Base-by-base conservation (phyloP, 2,113 vertebrate species). In the Oreochromis niloticus region DNA sequence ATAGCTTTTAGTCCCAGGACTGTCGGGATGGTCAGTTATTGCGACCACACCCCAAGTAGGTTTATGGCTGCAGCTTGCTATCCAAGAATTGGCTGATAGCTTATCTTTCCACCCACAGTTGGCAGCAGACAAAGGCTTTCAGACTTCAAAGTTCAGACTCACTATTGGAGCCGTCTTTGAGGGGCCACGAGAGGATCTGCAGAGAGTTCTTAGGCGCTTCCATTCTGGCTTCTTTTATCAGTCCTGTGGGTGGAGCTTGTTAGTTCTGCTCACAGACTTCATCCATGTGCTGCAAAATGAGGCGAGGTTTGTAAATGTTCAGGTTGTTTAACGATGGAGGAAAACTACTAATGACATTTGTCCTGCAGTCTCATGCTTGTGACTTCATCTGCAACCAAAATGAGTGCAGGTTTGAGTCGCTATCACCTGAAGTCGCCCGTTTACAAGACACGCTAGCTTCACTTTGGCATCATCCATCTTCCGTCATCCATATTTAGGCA, bases 131-230 rank as follows among this genome's bases (percentile, higher is more conserved):
- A 0, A 68, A 68, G 12, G n/a, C 36, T 14, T 71, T 24, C n/a
- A 41, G n/a, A n/a, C 66, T 71, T 71, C 66, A 71, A 71, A 43
- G 66, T 71, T 22, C 66, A 43, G 66, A 71, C 66, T 71, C 66
- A 2, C n/a, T 41, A 43, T 71, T 43, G 66, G 66, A 43, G n/a
- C 66, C 66, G 6, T 41, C 66, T 43, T 43, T 1, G 12, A 71
- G n/a, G 7, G 2, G 4, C 63, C 36, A 8, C 36, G n/a, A 43
- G 39, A 16, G 39, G 66, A 46, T 6, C n/a, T 16, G 39, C 39
- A 63, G 61, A 63, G 59, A 71, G 66, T 43, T 71, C 24, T 71
- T 1, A 24, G 0, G 39, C 3, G 3, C 3, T 71, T 43, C 66
- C 12, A 71, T 24, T 43, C n/a, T 71, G 36, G 63, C 36, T 71